Base-by-base conservation (phyloP, 2,113 vertebrate genomes). In the Cryptomyrus ogoouensis region DNA sequence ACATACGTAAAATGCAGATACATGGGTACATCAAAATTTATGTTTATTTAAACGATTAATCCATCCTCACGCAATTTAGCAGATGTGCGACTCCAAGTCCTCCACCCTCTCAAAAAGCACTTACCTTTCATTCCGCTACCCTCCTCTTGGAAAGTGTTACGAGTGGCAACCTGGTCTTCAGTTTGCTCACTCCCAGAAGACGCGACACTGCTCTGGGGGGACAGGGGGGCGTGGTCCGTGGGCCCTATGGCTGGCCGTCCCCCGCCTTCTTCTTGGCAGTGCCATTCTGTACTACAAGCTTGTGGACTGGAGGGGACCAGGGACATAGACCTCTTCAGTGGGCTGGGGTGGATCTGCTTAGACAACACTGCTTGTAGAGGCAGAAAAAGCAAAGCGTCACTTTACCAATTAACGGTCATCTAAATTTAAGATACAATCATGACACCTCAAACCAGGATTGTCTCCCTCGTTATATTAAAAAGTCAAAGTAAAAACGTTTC, bases 111-210 rank as follows among this genome's bases (percentile, higher is more conserved):
- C 21, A 88, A n/a, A 35, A 88, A 92, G 89, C 88, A 90, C 92
- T 91, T 90, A 98, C 98, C 98, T 97, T 97, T 99, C 98, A 99
- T 99, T 93, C 98, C 98, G 39, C 97, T 99, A 91, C 97, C 97
- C 0, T 98, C 97, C 93, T 98, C 97, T 91, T 98, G 97, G 93
- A 99, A 99, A 88, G 97, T 97, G 95, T 99, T 99, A 83, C 98
- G 97, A 42, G 93, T 92, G 52, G 95, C 96, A 89, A 95, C 93
- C 92, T 96, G 96, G 27, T 99, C 98, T 93, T 99, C 98, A 0
- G 97, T 98, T 95, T 98, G 97, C 93, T 99, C 98, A 27, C 98
- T 99, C 93, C 98, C 98, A 3, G 98, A 99, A 39, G 98, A 99
- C 31, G 98, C 97, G 85, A 98, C 97, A 44, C 98, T 99, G 95